A percentile compares a stretch with the other conserved stretches of the same genome.
Conservation (phyloP, 2,888 invertebrate species). For the Limenitis camilla region DNA sequence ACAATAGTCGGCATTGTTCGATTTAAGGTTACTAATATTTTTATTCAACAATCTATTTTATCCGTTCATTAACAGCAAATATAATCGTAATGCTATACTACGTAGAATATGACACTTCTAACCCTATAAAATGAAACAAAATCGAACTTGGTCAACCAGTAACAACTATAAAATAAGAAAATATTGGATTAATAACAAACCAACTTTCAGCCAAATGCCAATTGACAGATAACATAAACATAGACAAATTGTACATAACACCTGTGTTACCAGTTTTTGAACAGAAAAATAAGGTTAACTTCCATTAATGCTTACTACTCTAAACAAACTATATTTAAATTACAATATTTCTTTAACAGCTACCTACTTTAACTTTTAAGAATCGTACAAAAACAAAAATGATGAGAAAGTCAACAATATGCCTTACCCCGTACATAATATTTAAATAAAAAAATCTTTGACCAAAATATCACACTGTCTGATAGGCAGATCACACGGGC, state of each 20-base stretch:
- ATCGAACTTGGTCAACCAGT: not conserved
- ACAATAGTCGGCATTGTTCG: slow-evolving; percentile 59
- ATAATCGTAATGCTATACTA: not conserved
- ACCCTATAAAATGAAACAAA: not conserved
- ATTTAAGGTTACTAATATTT: slow-evolving; percentile 48
- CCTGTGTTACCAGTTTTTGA: too few species aligned
- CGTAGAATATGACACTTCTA: not conserved
- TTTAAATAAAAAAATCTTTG: too few species aligned
- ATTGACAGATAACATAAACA: slow-evolving; percentile 12
- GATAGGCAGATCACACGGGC: too few species aligned
- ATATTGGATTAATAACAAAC: slow-evolving; percentile 26
- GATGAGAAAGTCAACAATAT: too few species aligned
- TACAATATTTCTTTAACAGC: too few species aligned
- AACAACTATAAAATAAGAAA: slow-evolving; percentile 5
- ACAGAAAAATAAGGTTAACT: too few species aligned
- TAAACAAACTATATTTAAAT: too few species aligned
- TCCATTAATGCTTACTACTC: too few species aligned
- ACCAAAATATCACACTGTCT: too few species aligned
- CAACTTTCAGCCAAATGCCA: slow-evolving; percentile 15
- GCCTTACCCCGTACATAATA: too few species aligned
- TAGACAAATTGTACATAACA: not conserved
- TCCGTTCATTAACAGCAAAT: not conserved
- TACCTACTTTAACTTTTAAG: too few species aligned
- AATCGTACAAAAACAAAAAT: too few species aligned
- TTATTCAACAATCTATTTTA: not conserved